These are phyloP conservation scores for Sarcophilus harrisii DNA, from an alignment of 2,797 vertebrate genomes.

Conservation along the genomic window DNA sequence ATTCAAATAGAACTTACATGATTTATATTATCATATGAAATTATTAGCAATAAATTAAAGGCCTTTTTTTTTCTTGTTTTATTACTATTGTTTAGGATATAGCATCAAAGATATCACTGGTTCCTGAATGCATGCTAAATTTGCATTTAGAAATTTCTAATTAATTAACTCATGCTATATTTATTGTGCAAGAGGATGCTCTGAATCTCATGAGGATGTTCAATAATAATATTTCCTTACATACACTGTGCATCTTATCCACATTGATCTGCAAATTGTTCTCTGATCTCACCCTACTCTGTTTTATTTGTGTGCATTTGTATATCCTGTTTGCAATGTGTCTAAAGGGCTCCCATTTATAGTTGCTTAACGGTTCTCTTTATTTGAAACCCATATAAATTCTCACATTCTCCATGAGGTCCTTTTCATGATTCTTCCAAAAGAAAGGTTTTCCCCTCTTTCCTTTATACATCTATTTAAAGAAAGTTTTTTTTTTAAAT, in stretches of 20 bases:
- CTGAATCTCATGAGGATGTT: neutral
- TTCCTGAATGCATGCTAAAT: neutral
- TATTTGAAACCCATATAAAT: neutral
- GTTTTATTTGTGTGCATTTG: neutral
- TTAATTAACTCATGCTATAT: neutral
- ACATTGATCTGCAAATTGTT: neutral
- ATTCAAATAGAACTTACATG: neutral
- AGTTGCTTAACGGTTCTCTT: neutral
- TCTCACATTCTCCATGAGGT: neutral
- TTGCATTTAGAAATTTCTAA: neutral
- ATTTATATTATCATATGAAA: neutral
- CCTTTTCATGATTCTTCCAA: neutral
- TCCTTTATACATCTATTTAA: neutral
- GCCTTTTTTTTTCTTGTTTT: neutral
- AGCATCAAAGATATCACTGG: neutral
- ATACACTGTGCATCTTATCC: neutral
- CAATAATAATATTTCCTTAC: neutral
- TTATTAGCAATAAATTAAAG: neutral
- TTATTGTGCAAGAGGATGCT: neutral
- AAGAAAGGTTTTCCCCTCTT: neutral
- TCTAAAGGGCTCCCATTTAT: neutral
- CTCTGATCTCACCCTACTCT: neutral
- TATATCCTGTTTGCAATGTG: neutral
- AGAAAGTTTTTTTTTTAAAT: neutral
- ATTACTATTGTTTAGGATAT: neutral